Conservation (phyloP, 2,113 vertebrate genomes). For the Diphyllodes magnificus region DNA sequence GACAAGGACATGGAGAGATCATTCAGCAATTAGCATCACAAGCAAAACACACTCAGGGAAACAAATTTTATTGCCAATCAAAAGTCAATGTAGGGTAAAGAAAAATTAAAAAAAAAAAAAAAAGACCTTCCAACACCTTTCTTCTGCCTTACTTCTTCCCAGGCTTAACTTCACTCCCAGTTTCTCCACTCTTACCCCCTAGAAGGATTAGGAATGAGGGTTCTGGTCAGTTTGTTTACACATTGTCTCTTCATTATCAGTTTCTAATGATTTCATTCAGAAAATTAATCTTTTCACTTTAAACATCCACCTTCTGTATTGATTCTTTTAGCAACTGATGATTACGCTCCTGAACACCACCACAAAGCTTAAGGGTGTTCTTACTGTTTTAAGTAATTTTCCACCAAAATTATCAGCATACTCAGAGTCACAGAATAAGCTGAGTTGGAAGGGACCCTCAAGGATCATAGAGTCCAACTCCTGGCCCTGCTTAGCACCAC, state of each 20-base stretch:
- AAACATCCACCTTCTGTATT: not conserved
- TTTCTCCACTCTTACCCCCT: fast-evolving
- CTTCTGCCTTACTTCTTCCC: not conserved
- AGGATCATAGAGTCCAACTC: not conserved
- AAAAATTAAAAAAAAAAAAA: not conserved
- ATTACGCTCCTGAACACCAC: not conserved
- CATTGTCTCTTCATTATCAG: not conserved
- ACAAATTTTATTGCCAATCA: not conserved
- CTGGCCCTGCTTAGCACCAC: not conserved
- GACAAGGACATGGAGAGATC: not conserved
- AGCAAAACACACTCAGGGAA: not conserved
- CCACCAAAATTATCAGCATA: not conserved
- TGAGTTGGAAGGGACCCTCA: not conserved
- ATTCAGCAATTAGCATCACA: not conserved
- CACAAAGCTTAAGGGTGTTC: not conserved
- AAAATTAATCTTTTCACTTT: not conserved
- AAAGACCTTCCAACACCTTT: not conserved
- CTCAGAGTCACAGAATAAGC: not conserved
- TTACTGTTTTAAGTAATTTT: not conserved
- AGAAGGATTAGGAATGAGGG: not conserved
- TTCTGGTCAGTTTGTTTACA: not conserved
- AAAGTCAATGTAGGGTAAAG: not conserved
- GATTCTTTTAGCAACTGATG: not conserved
- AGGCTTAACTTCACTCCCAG: not conserved
- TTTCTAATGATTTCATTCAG: not conserved